These are phyloP conservation scores for Tetrax tetrax DNA, from an alignment of 2,113 vertebrate species.

Conservation along the genomic window DNA sequence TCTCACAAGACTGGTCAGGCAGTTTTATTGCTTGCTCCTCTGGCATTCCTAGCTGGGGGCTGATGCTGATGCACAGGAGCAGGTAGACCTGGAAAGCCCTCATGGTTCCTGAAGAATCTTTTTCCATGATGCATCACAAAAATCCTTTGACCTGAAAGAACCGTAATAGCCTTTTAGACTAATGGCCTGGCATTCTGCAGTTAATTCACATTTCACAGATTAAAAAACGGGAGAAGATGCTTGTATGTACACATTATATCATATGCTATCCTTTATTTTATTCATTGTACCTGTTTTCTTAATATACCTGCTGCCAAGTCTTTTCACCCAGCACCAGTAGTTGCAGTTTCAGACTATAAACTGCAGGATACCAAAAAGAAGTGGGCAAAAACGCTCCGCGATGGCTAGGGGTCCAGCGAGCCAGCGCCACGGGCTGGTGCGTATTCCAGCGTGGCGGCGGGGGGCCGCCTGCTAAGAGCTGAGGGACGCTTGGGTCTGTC, in stretches of 20 bases:
- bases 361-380: slow-evolving; percentile 70
- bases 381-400: not conserved
- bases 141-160: slow-evolving; percentile 19
- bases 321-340: slow-evolving; percentile 30
- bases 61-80: not conserved
- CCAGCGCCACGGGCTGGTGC: not conserved
- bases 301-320: slow-evolving; percentile 62
- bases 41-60: slow-evolving; percentile 19
- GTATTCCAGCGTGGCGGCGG: not conserved
- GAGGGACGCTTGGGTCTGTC: not conserved
- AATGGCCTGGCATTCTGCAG: slow-evolving; percentile 68
- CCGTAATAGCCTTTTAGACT: slow-evolving; percentile 65
- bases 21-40: slow-evolving; percentile 45
- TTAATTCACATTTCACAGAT: slow-evolving; percentile 73
- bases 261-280: slow-evolving; percentile 78
- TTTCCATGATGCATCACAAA: not conserved
- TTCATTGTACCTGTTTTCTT: slow-evolving; percentile 75
- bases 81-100: not conserved
- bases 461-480: not conserved
- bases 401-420: not conserved
- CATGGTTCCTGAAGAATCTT: not conserved
- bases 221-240: slow-evolving; percentile 57
- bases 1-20: slow-evolving; percentile 52
- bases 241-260: slow-evolving; percentile 79
- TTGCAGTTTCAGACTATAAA: slow-evolving; percentile 13